These are phyloP conservation scores for Brachionus rotundiformis DNA, from an alignment of 1,140 invertebrate genomes.

Conservation along the genomic window DNA sequence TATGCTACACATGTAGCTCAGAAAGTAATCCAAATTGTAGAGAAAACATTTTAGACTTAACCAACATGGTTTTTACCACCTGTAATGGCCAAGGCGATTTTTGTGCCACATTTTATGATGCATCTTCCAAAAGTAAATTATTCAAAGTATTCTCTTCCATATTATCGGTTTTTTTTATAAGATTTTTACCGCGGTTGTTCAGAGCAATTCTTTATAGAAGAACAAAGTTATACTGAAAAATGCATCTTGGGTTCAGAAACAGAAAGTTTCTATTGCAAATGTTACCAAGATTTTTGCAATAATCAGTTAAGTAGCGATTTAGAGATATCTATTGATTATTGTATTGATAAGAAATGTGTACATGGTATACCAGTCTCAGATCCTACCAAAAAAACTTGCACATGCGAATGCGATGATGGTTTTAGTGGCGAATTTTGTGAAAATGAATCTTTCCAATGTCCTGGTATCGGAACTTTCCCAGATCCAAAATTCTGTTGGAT, in stretches of 20 bases:
- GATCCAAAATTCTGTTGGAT: slow-evolving; percentile 26
- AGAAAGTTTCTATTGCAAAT: slow-evolving; percentile 15
- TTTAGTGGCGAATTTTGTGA: background rate
- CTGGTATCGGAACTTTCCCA: background rate
- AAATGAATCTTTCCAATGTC: background rate
- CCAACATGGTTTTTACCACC: background rate
- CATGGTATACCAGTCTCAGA: background rate
- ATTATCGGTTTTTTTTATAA: background rate
- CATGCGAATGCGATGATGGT: background rate
- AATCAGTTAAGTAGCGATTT: slow-evolving; percentile 85
- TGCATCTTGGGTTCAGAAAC: background rate
- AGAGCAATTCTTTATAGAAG: background rate
- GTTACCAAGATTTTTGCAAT: slow-evolving; percentile 82
- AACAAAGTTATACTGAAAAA: background rate
- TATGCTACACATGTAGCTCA: background rate
- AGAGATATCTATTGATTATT: background rate
- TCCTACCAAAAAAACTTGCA: background rate
- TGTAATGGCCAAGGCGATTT: background rate
- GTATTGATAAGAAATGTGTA: background rate
- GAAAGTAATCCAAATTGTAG: background rate
- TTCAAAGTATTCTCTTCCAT: background rate
- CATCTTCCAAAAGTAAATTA: background rate
- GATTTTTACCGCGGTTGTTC: slow-evolving; percentile 16
- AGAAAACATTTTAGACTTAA: background rate
- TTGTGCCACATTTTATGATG: background rate